Base-by-base conservation (phyloP, 2,888 invertebrate genomes). In the Andrena flavipes region DNA sequence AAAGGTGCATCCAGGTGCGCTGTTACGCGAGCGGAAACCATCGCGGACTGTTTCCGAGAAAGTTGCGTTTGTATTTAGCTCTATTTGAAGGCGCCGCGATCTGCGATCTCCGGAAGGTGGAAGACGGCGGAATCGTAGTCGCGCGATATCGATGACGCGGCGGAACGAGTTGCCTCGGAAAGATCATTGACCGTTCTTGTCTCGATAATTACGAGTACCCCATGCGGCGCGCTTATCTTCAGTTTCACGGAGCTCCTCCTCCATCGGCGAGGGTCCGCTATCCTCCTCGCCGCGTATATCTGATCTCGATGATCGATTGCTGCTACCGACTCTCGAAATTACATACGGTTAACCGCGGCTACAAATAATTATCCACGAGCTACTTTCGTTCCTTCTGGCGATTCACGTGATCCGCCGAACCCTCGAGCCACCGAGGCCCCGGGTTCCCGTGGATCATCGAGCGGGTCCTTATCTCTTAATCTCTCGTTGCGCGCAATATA, bases 191-290 rank as follows among this genome's bases (percentile, higher is more conserved):
- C 89, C 90, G 87, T 85, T 76, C 86, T 80, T 91, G 87, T 87
- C 89, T 88, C 88, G 90, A 88, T 91, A 91, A 91, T 91, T 91
- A 91, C 89, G 84, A 88, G 75, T 86, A 86, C 90, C 91, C 87
- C 91, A 90, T 90, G 90, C 87, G 80, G 91, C 80, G 91, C 86
- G 85, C 88, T 87, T 90, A 90, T 89, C 90, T 90, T 84, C 85
- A 80, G 88, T 83, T 85, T 88, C 87, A 84, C 71, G 81, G 84
- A 70, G 65, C 88, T 73, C 69, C 89, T 75, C 76, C 72, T 78
- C 65, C 73, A n/a, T 74, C 79, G 73, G 35, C 30, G 48, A 70
- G 75, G 64, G 59, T 33, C 72, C 74, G 67, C 71, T 77, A 76
- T 79, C 76, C 82, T 72, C 74, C 72, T 30, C 60, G 65, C 80